Conservation (phyloP, 2,113 vertebrate species). For the Pygathrix nemaeus region DNA sequence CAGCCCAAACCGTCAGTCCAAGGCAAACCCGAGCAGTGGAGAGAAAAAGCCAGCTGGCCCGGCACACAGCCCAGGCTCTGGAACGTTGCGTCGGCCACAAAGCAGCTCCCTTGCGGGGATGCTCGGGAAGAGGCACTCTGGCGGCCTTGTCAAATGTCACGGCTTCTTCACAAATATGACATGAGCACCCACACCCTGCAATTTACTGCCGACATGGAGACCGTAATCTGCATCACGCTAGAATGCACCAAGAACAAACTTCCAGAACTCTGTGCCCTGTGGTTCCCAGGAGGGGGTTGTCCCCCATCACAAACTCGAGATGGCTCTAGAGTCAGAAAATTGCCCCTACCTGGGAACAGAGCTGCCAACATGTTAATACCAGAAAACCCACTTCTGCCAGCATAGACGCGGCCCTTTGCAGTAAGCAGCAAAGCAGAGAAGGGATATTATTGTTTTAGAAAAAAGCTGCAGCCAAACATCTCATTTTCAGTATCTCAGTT, state of each 20-base stretch:
- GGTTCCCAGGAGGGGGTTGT: not conserved
- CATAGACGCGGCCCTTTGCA: not conserved
- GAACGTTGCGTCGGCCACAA: fast-evolving
- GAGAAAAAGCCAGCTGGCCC: not conserved
- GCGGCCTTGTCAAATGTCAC: not conserved
- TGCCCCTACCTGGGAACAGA: not conserved
- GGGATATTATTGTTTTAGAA: not conserved
- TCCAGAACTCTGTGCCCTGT: not conserved
- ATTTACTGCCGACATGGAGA: not conserved
- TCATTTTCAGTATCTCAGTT: not conserved
- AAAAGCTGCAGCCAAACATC: not conserved
- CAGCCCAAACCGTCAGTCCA: not conserved
- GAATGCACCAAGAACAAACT: not conserved
- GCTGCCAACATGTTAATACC: not conserved
- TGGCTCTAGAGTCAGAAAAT: not conserved
- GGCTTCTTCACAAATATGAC: not conserved
- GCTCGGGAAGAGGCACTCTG: not conserved
- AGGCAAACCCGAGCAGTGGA: not conserved
- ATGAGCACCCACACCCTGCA: not conserved
- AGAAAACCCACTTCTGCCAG: not conserved
- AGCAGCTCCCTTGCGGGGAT: not conserved
- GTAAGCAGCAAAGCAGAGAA: not conserved
- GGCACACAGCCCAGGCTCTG: not conserved
- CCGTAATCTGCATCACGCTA: not conserved
- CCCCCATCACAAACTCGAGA: not conserved